These are phyloP conservation scores for Stenodera caucasica DNA, from an alignment of 2,888 invertebrate genomes.

Conservation along the genomic window DNA sequence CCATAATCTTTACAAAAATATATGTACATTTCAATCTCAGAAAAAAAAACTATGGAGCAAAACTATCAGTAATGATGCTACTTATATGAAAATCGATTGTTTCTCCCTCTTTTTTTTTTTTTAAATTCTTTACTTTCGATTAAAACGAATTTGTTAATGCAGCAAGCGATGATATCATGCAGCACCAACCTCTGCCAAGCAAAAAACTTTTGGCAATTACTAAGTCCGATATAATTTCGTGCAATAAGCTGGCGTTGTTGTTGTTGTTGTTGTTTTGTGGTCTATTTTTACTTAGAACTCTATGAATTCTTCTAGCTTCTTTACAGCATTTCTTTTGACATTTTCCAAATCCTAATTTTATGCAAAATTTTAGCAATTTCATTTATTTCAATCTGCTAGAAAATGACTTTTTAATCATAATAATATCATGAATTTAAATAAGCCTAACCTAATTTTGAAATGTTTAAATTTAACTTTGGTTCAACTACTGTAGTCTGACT, in stretches of 20 bases:
- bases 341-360: neutral
- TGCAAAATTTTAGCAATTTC: neutral
- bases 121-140: neutral
- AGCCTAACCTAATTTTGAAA: no score
- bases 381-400: no score
- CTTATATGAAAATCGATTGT: no score
- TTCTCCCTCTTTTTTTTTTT: neutral
- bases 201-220: slow-evolving; percentile 66
- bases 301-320: slow-evolving; percentile 50
- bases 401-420: no score
- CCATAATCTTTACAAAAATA: no score
- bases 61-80: no score
- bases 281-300: slow-evolving; percentile 50
- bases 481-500: no score
- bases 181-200: slow-evolving; percentile 55
- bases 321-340: slow-evolving; percentile 40
- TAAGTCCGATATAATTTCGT: slow-evolving; percentile 67
- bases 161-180: neutral
- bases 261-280: slow-evolving; percentile 38
- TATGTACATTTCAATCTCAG: no score
- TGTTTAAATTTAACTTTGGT: no score
- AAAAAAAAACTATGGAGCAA: no score
- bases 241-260: slow-evolving; percentile 57
- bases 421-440: no score
- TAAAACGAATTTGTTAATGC: no score